Evolutionary conservation across 2,113 vertebrate genomes (phyloP), one percentile per base, ranked within the genome.

Genomic region (Misgurnus mizolepis): DNA sequence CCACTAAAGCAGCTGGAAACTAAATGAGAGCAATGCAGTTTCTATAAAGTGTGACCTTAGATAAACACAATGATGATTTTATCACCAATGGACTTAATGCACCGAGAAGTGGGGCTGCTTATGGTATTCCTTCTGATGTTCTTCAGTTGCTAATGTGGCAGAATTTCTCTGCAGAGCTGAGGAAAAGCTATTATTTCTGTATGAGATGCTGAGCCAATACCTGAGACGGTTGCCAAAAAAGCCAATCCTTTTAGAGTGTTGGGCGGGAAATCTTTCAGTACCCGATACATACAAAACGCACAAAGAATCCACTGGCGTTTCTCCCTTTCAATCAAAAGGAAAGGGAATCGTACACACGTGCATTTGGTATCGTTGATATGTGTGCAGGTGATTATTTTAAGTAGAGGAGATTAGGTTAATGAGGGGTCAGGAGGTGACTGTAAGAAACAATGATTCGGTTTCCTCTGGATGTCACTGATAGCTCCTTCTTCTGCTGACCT

Each of bases 381-480:
- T 69, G 22, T 18, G 78, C 71, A 79, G 76, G 84, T 79, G 87
- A 90, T 92, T 85, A 87, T 78, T 93, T 84, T 88, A 27, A 50
- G 66, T 76, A 14, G 85, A 17, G 47, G 74, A 67, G 76, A 86
- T 50, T 82, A 80, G 92, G 88, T 93, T 92, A 92, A 93, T 93
- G 90, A 91, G 90, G 84, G 92, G 92, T 92, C 91, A 93, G 88
- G 89, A 85, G 81, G 87, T 88, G 87, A 85, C 78, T 84, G 91
- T 90, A 90, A 89, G 87, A 87, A 88, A 89, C 86, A 88, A 78
- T 67, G 34, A 81, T 82, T 90, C 86, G 82, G 89, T 81, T 82
- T 82, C 85, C 85, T 85, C 91, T 91, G 91, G 87, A 85, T 85
- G 81, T 2, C 67, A 34, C 89, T 91, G 92, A 93, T 93, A 93